These are phyloP conservation scores for Ditula angustiorana DNA, from an alignment of 2,888 invertebrate genomes.

Conservation along the genomic window DNA sequence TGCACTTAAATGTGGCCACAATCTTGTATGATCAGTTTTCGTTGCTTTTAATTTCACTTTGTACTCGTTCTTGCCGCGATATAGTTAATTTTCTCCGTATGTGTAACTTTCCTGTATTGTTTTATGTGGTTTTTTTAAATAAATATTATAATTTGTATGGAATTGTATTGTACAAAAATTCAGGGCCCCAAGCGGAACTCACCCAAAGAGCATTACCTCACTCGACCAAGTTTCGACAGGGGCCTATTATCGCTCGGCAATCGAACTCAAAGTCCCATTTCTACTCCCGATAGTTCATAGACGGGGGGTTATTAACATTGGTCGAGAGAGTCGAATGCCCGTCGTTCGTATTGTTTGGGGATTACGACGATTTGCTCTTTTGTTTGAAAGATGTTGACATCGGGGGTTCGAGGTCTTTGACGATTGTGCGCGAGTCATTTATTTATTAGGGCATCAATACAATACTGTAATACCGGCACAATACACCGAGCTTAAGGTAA, in stretches of 20 bases:
- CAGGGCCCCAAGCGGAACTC: constrained; percentile 11
- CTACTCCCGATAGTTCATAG: constrained; percentile 2
- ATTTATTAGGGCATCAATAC: not conserved
- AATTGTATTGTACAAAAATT: too few species aligned
- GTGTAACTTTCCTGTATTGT: too few species aligned
- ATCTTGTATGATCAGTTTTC: too few species aligned
- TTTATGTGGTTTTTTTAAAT: too few species aligned
- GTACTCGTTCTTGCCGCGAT: too few species aligned
- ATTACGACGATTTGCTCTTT: constrained; percentile 36
- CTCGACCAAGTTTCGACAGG: constrained; percentile 31
- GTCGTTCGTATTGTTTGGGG: constrained; percentile 24
- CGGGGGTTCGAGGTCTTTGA: constrained; percentile 13
- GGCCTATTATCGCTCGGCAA: constrained; percentile 16
- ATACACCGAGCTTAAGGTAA: not conserved
- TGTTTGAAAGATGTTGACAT: constrained; percentile 35
- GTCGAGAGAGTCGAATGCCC: constrained; percentile 13
- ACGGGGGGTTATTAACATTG: constrained; percentile 32
- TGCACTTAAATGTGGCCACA: too few species aligned
- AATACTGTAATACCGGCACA: not conserved
- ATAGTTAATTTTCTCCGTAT: too few species aligned
- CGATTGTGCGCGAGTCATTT: constrained; percentile 10
- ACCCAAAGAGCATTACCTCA: constrained; percentile 31
- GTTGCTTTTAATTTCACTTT: too few species aligned
- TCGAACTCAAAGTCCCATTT: constrained; percentile 15
- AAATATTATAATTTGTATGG: too few species aligned